Conservation (phyloP, 2,888 invertebrate species). For the Leptothorax acervorum region DNA sequence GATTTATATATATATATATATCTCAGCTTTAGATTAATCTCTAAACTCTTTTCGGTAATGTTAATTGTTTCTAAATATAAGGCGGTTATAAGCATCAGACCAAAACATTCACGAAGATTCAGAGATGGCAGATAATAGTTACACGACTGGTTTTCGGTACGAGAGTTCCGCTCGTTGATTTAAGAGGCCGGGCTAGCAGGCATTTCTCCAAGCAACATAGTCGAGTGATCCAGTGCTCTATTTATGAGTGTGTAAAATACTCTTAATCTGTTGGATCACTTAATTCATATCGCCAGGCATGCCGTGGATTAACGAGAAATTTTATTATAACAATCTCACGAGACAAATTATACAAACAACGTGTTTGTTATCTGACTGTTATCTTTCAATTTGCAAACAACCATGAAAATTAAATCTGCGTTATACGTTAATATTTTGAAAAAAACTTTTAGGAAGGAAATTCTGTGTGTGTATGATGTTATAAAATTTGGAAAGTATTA, state of each 20-base stretch:
- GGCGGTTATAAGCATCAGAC: background rate
- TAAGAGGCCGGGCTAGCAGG: conserved; percentile 63
- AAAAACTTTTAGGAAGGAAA: background rate
- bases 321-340: background rate
- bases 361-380: background rate
- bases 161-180: conserved; percentile 66
- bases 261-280: conserved; percentile 40
- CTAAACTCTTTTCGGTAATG: background rate
- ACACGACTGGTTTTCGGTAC: conserved; percentile 54
- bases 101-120: background rate
- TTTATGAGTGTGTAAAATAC: conserved; percentile 62
- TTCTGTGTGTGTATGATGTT: background rate
- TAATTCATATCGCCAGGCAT: conserved; percentile 44
- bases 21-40: background rate
- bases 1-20: too few relatives aligned
- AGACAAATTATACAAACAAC: background rate
- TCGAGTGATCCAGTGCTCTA: conserved; percentile 48
- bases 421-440: background rate
- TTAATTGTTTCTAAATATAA: background rate
- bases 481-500: background rate
- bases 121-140: conserved; percentile 53
- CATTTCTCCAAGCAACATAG: conserved; percentile 69
- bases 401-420: background rate
- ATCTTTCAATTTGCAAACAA: background rate
- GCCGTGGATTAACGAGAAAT: conserved; percentile 4